phyloP scores from a whole-genome alignment of 1,140 invertebrate genomes.

The Drosophila kohkoa region DNA sequence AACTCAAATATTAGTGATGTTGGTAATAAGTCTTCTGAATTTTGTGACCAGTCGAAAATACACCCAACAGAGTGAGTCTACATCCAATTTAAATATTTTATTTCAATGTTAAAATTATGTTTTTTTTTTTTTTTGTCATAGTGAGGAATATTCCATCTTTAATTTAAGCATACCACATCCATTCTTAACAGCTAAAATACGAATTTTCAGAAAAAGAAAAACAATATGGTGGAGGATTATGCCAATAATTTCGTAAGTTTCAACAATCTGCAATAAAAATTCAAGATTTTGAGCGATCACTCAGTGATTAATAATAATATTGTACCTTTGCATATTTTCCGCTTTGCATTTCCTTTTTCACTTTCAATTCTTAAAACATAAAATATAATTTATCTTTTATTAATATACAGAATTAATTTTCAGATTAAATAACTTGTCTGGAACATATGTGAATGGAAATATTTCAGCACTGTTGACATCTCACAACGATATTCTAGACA shows the following conservation, averaged over 20 bases:
- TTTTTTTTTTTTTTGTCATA: neutral
- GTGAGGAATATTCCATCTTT: constrained; percentile 31
- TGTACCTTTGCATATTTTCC: neutral
- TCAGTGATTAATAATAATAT: neutral
- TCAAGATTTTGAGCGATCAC: neutral
- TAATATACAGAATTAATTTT: neutral
- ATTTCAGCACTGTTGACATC: constrained; percentile 48
- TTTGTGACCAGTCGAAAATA: neutral
- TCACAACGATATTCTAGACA: constrained; percentile 39
- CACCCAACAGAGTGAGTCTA: neutral
- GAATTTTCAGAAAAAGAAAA: constrained; percentile 50
- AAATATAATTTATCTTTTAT: neutral
- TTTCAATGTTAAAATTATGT: neutral
- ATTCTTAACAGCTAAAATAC: constrained; percentile 48
- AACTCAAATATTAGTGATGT: neutral
- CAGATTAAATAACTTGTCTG: constrained; percentile 59
- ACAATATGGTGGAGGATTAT: constrained; percentile 61
- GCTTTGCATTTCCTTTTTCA: neutral
- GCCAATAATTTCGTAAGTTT: constrained; percentile 47
- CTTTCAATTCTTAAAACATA: neutral
- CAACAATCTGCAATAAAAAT: neutral
- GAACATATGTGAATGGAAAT: constrained; percentile 54
- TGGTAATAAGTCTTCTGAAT: neutral
- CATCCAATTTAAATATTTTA: neutral
- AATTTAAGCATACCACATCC: constrained; percentile 47